A percentile compares a stretch with the other conserved stretches of the same genome.
phyloP scores from a whole-genome alignment of 2,888 invertebrate genomes.

The Eumerus sabulonum region DNA sequence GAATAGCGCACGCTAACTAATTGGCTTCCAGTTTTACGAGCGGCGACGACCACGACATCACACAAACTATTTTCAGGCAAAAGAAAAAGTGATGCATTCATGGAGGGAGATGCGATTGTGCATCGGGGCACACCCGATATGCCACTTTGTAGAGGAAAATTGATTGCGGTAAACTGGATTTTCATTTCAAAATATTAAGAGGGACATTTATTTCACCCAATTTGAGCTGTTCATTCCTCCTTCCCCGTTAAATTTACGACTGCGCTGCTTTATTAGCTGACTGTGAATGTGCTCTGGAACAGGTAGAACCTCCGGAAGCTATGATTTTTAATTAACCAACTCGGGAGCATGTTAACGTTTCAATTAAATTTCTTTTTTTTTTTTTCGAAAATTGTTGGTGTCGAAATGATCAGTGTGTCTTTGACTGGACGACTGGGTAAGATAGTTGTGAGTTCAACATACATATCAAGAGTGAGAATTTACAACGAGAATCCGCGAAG shows the following conservation, averaged over 20 bases:
- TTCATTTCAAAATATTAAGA: conserved; percentile 46
- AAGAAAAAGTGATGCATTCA: not conserved
- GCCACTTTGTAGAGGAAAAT: conserved; percentile 12
- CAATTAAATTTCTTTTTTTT: conserved; percentile 22
- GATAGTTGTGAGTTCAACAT: too few species aligned
- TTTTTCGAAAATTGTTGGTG: too few species aligned
- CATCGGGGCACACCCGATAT: too few species aligned
- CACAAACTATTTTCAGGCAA: conserved; percentile 32
- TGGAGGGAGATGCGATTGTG: not conserved
- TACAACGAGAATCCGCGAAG: too few species aligned
- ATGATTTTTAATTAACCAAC: conserved; percentile 53
- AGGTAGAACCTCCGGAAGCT: conserved; percentile 57
- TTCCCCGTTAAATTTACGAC: conserved; percentile 37
- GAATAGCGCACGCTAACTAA: conserved; percentile 53
- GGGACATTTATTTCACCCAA: conserved; percentile 40
- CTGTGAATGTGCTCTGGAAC: conserved; percentile 1
- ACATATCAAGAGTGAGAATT: too few species aligned
- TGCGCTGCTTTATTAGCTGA: conserved; percentile 7
- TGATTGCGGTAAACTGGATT: conserved; percentile 42
- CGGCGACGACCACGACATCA: conserved; percentile 23
- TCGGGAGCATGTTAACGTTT: conserved; percentile 41
- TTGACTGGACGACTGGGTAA: too few species aligned
- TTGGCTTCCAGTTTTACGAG: conserved; percentile 48
- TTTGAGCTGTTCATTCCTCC: conserved; percentile 8
- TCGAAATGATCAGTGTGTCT: too few species aligned